Evolutionary conservation across 1,140 invertebrate species (phyloP).

Genomic region (Drosophila repleta): DNA sequence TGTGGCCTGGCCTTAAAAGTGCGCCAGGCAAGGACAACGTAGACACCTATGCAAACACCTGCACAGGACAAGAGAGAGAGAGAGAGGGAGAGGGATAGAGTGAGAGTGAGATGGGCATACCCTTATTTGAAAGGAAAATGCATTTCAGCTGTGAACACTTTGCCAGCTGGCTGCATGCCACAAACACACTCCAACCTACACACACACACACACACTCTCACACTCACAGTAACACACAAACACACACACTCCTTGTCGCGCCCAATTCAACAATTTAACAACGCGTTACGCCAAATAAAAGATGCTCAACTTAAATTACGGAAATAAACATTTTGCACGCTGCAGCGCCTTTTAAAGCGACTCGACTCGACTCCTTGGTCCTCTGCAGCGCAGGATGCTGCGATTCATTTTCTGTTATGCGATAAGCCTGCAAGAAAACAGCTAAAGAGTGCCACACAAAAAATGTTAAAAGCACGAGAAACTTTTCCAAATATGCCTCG

Average conservation of each 20-base stretch:
- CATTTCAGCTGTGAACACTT: slow-evolving; percentile 8
- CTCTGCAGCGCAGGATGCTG: neutral
- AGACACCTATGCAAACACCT: neutral
- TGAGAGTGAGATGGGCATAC: neutral
- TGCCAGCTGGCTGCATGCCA: neutral
- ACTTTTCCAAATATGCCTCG: slow-evolving; percentile 2
- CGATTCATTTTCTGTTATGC: slow-evolving; percentile 55
- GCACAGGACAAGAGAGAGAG: neutral
- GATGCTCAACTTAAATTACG: slow-evolving; percentile 61
- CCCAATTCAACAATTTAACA: slow-evolving; percentile 31
- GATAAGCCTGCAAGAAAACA: slow-evolving; percentile 57
- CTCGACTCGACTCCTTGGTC: slow-evolving; percentile 2
- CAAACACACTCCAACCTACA: neutral
- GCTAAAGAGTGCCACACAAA: neutral
- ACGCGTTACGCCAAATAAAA: slow-evolving; percentile 15
- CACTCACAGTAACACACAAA: neutral
- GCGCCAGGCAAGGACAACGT: neutral
- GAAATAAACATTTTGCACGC: slow-evolving; percentile 73
- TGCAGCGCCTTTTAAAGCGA: slow-evolving; percentile 58
- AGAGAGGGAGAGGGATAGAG: neutral
- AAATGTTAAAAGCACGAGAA: slow-evolving; percentile 1
- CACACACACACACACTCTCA: neutral
- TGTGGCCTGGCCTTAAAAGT: neutral
- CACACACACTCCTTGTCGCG: neutral
- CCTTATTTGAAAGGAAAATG: slow-evolving; percentile 1